Conservation (phyloP, 1,140 invertebrate species). For the Pentalonia nigronervosa region DNA sequence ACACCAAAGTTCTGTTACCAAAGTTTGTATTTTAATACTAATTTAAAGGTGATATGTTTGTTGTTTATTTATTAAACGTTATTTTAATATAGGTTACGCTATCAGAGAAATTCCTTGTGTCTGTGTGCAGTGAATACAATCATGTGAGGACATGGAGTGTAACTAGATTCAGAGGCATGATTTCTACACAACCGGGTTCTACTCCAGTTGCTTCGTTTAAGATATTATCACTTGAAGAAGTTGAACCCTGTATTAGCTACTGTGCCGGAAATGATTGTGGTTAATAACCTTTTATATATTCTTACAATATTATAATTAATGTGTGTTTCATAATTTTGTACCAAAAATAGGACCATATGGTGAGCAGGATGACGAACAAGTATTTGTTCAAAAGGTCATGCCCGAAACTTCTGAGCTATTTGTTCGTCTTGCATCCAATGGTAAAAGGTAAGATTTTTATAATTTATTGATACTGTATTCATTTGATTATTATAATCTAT, state of each 20-base stretch:
- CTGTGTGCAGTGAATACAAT: constrained; percentile 97
- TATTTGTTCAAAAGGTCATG: constrained; percentile 97
- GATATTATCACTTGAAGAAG: constrained; percentile 88
- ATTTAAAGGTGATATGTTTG: not conserved
- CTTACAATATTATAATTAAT: not conserved
- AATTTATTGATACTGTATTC: not conserved
- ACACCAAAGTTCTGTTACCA: constrained; percentile 93
- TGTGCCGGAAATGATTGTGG: constrained; percentile 82
- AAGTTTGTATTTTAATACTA: constrained; percentile 69
- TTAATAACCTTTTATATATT: constrained; percentile 62
- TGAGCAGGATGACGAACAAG: constrained; percentile 96
- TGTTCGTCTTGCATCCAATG: constrained; percentile 92
- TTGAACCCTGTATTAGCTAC: constrained; percentile 79
- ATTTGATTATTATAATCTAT: not conserved
- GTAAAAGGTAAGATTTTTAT: constrained; percentile 74
- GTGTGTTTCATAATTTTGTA: not conserved
- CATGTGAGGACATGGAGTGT: constrained; percentile 97
- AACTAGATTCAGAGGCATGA: constrained; percentile 94
- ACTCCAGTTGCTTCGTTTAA: constrained; percentile 96
- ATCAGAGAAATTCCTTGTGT: constrained; percentile 96
- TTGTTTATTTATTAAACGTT: not conserved
- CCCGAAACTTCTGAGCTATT: constrained; percentile 95
- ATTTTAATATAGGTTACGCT: constrained; percentile 77
- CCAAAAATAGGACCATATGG: constrained; percentile 84
- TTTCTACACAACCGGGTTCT: constrained; percentile 96